Conservation (phyloP, 2,113 vertebrate genomes). For the Pitta sordida region DNA sequence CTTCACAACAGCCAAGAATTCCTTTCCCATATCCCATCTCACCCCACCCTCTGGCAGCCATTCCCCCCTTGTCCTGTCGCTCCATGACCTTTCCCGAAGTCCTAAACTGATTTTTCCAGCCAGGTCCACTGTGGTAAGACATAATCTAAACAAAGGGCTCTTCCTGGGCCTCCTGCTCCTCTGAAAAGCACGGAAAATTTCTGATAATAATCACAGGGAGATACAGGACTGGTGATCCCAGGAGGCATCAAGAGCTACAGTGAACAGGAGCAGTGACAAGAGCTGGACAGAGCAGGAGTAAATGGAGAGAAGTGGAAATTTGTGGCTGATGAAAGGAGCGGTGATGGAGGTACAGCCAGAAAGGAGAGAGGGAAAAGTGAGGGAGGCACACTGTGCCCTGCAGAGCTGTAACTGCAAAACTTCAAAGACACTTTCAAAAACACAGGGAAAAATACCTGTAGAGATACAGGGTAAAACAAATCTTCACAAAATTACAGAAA, state of each 20-base stretch:
- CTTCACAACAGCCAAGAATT: accelerated
- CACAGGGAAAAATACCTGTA: not conserved
- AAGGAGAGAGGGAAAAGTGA: not conserved
- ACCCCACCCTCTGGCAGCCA: not conserved
- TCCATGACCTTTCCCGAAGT: not conserved
- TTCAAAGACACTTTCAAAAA: not conserved
- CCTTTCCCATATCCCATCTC: accelerated
- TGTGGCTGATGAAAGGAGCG: not conserved
- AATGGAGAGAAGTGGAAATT: not conserved
- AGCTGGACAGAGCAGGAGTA: not conserved
- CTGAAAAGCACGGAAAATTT: accelerated
- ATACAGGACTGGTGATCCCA: not conserved
- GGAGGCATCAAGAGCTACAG: not conserved
- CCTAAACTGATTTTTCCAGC: not conserved
- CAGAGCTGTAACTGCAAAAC: not conserved
- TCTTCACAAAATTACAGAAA: not conserved
- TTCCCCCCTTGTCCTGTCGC: no score
- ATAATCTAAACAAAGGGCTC: not conserved
- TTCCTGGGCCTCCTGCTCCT: not conserved
- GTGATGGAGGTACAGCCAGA: not conserved
- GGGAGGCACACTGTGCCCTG: not conserved
- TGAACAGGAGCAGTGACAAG: not conserved
- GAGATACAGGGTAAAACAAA: not conserved
- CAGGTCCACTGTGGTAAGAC: accelerated
- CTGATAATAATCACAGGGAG: not conserved